Evolutionary conservation across 2,113 vertebrate species (phyloP), one percentile per base, ranked within the genome.

Genomic region (Aviceda subcristata): DNA sequence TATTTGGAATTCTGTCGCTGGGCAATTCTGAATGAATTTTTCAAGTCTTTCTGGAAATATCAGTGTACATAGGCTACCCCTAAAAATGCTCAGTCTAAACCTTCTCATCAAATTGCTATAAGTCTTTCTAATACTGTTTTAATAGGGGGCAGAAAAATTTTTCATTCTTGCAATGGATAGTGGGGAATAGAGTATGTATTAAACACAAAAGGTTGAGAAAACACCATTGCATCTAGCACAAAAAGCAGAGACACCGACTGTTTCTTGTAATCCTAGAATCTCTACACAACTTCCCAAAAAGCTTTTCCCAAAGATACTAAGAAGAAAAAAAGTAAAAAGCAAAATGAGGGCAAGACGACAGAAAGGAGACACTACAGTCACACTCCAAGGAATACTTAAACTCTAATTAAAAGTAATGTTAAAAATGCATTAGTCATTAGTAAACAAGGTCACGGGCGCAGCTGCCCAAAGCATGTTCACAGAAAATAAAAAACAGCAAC

Each of bases 381-480:
- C 67, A 74, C 50, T 63, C 72, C 59, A 38, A 88, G 63, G 59
- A 88, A 57, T 38, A 32, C 64, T 79, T 87, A 68, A 86, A 34
- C 69, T 84, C 94, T 94, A 96, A 97, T 92, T 96, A 94, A 92
- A 96, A 95, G 88, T 53, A 69, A 76, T 78, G 81, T 94, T 97
- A 95, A 97, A 97, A 93, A 96, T 50, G 32, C 85, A 90, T 78
- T 14, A 64, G 92, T 94, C 79, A 59, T 90, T 94, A 94, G 45
- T 82, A 91, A 82, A 64, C 80, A 95, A 91, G 86, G 94, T 75
- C 64, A 23, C 11, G 60, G 36, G 67, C 53, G 22, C 48, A 68
- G 87, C 79, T 50, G 64, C 57, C 86, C 78, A 71, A 67, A 83
- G 85, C 59, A 12, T 9, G 55, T 11, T 38, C 73, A n/a, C 39